Percentiles rank a stretch among this genome's conserved stretches.
phyloP scores from a whole-genome alignment of 2,797 vertebrate genomes.

The Protosalanx chinensis region DNA sequence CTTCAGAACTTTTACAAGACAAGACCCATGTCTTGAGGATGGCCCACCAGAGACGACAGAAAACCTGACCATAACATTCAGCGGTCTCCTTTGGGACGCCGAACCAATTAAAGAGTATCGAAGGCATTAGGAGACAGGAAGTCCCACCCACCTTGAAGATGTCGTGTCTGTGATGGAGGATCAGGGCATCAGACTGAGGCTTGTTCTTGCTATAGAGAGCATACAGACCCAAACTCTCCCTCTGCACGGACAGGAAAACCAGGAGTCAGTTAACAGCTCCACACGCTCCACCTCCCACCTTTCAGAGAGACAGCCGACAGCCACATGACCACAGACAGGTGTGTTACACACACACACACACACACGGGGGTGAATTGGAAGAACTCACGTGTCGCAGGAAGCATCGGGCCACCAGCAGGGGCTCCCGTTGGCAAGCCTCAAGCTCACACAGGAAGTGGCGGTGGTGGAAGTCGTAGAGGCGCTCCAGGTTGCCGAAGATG shows the following conservation, averaged over 20 bases:
- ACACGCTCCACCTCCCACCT: not conserved
- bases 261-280: no score
- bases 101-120: not conserved
- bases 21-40: no score
- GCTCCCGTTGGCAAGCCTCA: slow-evolving; percentile 70
- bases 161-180: slow-evolving; percentile 72
- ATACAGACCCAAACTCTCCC: slow-evolving; percentile 78
- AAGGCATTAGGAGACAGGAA: not conserved
- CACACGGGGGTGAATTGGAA: not conserved
- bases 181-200: slow-evolving; percentile 76
- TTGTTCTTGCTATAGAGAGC: slow-evolving; percentile 84
- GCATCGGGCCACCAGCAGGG: slow-evolving; percentile 70
- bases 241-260: slow-evolving; percentile 40
- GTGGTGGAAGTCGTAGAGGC: slow-evolving; percentile 76
- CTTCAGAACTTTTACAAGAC: not conserved
- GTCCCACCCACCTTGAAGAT: slow-evolving; percentile 75
- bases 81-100: no score
- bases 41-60: no score
- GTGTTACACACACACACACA: not conserved
- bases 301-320: not conserved
- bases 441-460: slow-evolving; percentile 78
- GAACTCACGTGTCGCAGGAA: slow-evolving; percentile 77
- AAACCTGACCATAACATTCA: no score
- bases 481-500: slow-evolving; percentile 81
- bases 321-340: not conserved